Evolutionary conservation across 2,888 invertebrate genomes (phyloP).

Genomic region (Folsomia candida): DNA sequence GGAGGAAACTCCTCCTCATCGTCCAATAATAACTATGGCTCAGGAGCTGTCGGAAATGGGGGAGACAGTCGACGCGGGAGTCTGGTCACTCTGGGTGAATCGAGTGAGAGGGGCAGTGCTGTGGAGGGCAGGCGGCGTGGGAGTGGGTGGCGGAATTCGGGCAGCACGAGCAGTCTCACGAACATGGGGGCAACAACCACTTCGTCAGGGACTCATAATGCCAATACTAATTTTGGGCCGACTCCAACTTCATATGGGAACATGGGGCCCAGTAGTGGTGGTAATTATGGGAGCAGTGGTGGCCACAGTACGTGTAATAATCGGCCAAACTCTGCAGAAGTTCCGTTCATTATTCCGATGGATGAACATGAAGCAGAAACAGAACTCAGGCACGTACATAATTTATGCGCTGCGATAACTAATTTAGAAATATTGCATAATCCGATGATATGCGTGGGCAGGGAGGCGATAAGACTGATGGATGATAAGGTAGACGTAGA

Average conservation of each 20-base stretch:
- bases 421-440: not conserved
- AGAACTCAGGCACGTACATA: conserved; percentile 27
- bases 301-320: not conserved
- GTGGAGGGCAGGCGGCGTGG: not conserved
- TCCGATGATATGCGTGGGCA: too few species aligned
- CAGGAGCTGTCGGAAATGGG: not conserved
- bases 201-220: not conserved
- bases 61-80: conserved; percentile 22
- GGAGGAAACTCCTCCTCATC: not conserved
- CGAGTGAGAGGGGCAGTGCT: not conserved
- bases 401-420: not conserved
- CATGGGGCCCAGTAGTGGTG: too few species aligned
- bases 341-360: conserved; percentile 30
- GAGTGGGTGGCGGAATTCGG: not conserved
- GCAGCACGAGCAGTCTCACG: not conserved
- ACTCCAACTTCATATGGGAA: too few species aligned
- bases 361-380: conserved; percentile 45
- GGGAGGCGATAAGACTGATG: conserved; percentile 43
- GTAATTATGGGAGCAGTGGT: not conserved
- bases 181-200: conserved; percentile 5
- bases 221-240: too few species aligned
- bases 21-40: not conserved
- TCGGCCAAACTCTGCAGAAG: not conserved
- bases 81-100: conserved; percentile 4
- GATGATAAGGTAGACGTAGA: conserved; percentile 34